phyloP scores from a whole-genome alignment of 2,888 invertebrate species.

The Ethmia dodecea region DNA sequence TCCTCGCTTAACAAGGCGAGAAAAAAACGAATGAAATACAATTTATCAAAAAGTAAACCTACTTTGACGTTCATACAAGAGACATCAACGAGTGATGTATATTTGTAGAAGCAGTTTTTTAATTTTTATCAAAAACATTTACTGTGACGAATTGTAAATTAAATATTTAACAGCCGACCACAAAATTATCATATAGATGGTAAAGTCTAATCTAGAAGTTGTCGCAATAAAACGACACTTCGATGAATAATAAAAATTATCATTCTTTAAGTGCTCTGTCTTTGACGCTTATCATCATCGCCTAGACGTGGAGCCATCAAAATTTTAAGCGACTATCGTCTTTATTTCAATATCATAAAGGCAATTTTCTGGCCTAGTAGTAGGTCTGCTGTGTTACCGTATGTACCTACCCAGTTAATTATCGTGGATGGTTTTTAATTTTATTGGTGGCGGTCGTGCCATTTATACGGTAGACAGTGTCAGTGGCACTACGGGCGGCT shows the following conservation, averaged over 20 bases:
- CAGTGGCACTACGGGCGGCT: constrained; percentile 45
- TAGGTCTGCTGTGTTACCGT: neutral
- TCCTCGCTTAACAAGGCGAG: constrained; percentile 17
- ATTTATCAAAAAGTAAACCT: too few relatives aligned
- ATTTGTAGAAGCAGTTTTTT: neutral
- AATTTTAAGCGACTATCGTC: neutral
- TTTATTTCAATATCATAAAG: neutral
- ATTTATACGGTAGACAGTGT: constrained; percentile 39
- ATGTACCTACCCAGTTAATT: constrained; percentile 25
- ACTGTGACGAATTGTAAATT: constrained; percentile 5
- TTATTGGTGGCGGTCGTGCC: constrained; percentile 18
- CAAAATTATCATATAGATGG: constrained; percentile 14
- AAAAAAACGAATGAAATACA: too few relatives aligned
- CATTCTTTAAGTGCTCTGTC: constrained; percentile 3
- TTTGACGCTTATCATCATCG: neutral
- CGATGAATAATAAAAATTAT: constrained; percentile 9
- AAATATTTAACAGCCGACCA: constrained; percentile 9
- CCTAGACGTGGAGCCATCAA: neutral
- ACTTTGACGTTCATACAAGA: constrained; percentile 9
- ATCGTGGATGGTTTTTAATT: constrained; percentile 20
- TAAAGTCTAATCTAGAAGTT: constrained; percentile 8
- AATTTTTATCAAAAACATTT: constrained; percentile 1
- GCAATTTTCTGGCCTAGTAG: neutral
- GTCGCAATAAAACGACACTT: constrained; percentile 12
- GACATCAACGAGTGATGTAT: constrained; percentile 12